Evolutionary conservation across 30 jellyfish, hydroid and myxozoan species (phyloP).

Genomic region (Pelagia noctiluca): DNA sequence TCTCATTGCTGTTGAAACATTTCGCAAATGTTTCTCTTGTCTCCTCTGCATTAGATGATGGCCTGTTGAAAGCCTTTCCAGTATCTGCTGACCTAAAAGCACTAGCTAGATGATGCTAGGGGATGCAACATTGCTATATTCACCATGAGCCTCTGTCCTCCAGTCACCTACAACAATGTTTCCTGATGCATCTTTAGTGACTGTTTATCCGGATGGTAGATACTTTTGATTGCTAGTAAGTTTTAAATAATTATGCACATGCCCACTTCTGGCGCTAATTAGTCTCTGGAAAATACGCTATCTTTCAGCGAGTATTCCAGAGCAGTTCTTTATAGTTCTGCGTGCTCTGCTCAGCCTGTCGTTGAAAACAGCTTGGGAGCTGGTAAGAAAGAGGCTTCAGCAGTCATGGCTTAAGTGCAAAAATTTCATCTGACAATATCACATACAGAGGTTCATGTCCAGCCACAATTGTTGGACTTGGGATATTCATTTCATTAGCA

Average conservation of each 20-base stretch:
- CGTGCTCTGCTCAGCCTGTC: neutral
- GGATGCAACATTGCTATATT: too few species aligned
- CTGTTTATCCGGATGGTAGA: neutral
- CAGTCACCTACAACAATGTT: neutral
- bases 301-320: neutral
- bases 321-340: neutral
- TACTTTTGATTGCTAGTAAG: neutral
- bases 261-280: neutral
- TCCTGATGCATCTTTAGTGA: neutral
- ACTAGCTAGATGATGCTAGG: too few species aligned
- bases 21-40: neutral
- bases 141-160: slow-evolving; percentile 20
- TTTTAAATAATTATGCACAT: neutral
- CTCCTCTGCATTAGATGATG: neutral
- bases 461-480: neutral
- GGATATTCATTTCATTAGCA: slow-evolving; percentile 16
- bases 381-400: neutral
- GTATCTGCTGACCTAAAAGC: slow-evolving; percentile 17
- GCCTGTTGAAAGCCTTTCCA: slow-evolving; percentile 5
- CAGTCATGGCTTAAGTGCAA: neutral
- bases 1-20: neutral
- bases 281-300: neutral
- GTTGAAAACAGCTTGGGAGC: neutral
- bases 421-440: neutral
- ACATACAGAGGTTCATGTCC: neutral